Evolutionary conservation across 2,888 invertebrate genomes (phyloP).

Genomic region (Molorchus minor): DNA sequence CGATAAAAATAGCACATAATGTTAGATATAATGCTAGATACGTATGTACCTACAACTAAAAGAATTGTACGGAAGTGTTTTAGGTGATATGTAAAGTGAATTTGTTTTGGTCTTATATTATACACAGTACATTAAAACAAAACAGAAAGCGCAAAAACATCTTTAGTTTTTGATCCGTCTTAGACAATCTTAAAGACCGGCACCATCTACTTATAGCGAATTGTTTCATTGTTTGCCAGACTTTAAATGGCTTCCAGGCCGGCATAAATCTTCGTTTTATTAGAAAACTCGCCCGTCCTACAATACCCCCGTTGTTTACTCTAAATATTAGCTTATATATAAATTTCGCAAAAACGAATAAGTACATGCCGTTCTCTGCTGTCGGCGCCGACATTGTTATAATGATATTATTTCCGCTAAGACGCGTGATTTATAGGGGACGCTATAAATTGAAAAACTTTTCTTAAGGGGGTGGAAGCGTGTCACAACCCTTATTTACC

Average conservation of each 20-base stretch:
- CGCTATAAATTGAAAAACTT: slow-evolving; percentile 56
- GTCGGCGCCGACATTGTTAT: slow-evolving; percentile 55
- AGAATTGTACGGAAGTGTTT: too few relatives aligned
- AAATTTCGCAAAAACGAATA: slow-evolving; percentile 59
- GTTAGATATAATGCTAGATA: too few relatives aligned
- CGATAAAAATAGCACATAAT: too few relatives aligned
- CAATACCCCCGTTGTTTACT: slow-evolving; percentile 50
- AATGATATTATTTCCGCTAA: slow-evolving; percentile 60
- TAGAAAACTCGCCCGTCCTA: slow-evolving; percentile 51
- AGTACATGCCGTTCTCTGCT: slow-evolving; percentile 47
- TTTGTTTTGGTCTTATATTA: too few relatives aligned
- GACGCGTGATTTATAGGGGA: slow-evolving; percentile 57
- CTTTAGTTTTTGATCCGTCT: too few relatives aligned
- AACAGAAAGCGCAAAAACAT: too few relatives aligned
- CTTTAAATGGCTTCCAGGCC: slow-evolving; percentile 11
- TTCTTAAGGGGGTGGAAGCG: slow-evolving; percentile 25
- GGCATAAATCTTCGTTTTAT: slow-evolving; percentile 49
- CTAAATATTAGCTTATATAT: slow-evolving; percentile 61
- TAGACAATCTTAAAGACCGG: neutral
- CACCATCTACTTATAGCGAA: too few relatives aligned
- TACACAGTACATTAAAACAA: too few relatives aligned
- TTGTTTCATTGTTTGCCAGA: neutral
- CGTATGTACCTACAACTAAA: too few relatives aligned
- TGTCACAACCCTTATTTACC: slow-evolving; percentile 19
- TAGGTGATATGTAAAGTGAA: too few relatives aligned